Evolutionary conservation across 92 coral and sea anemone species (phyloP), one percentile per base, ranked within the genome.

Genomic region (Plumapathes pennacea): DNA sequence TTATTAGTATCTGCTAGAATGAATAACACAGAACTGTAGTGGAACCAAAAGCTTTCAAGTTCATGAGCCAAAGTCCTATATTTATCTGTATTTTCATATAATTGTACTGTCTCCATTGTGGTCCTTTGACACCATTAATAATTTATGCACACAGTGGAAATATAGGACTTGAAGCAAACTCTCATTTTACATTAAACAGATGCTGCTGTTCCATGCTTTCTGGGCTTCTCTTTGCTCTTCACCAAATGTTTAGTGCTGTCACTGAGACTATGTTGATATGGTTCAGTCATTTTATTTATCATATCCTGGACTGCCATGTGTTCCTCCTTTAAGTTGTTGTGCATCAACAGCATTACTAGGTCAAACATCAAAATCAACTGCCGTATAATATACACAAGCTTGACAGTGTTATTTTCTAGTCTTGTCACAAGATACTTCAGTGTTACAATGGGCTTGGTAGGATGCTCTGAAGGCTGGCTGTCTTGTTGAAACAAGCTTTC

Each of bases 311-410:
- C 86, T 21, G 96, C 96, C 36, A 74, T 55, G 32, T 80, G 88
- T 43, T 92, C 98, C 15, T 56, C 64, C 21, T 60, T 63, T 11
- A 82, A 38, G 31, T 76, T 81, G 24, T 72, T 76, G 54, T 92
- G 97, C 81, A 88, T 82, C 15, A 81, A 82, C 5, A 84, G 50
- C 85, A 89, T 92, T 22, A 92, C 98, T 36, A 73, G 72, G 47
- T 92, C 88, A 52, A 92, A 76, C 77, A 84, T 84, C 6, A 89
- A 34, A 53, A 88, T 78, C 66, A 88, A 71, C 57, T 92, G 94
- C 25, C 66, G 67, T 90, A 88, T 84, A 32, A 88, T 88, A 42
- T 81, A 64, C 15, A 85, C 83, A 9, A 92, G 79, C 63, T 84
- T 88, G 18, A 57, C 47, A 56, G 80, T 42, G 54, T 81, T 61